Conservation (phyloP, 2,888 invertebrate species). For the Rotaria socialis region DNA sequence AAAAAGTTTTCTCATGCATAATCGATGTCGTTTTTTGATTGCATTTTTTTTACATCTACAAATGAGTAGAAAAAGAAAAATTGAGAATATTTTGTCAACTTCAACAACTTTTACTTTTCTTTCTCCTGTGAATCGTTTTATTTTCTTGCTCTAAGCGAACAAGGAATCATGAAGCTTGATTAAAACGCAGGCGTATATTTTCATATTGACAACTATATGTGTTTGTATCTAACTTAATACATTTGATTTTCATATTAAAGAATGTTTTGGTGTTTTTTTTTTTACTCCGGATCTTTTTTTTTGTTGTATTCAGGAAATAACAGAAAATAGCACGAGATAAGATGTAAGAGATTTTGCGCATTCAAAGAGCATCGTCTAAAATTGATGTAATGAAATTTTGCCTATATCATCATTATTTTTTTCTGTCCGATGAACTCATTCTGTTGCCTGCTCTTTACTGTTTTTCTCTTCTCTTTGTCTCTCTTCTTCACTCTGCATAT, state of each 20-base stretch:
- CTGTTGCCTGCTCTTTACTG: not conserved
- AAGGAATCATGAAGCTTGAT: not conserved
- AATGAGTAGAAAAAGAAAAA: not conserved
- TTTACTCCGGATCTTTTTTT: not conserved
- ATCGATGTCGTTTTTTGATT: slow-evolving; percentile 13
- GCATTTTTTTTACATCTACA: not conserved
- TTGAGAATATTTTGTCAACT: not conserved
- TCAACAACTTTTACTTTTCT: not conserved
- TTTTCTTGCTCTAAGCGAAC: not conserved
- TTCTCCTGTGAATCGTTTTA: not conserved
- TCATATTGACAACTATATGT: too few species aligned
- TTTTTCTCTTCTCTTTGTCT: not conserved
- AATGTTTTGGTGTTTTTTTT: not conserved
- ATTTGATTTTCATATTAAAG: not conserved
- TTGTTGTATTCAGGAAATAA: not conserved
- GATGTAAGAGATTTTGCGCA: slow-evolving; percentile 2
- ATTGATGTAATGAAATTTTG: slow-evolving; percentile 14
- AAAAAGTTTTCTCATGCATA: not conserved
- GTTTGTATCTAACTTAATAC: not conserved
- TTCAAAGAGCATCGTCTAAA: not conserved
- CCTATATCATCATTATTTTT: not conserved
- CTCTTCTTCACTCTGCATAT: not conserved
- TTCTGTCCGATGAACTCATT: not conserved
- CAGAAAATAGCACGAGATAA: not conserved
- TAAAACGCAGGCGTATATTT: not conserved